Evolutionary conservation across 2,113 vertebrate species (phyloP), one percentile per base, ranked within the genome.

Genomic region (Ginglymostoma cirratum): DNA sequence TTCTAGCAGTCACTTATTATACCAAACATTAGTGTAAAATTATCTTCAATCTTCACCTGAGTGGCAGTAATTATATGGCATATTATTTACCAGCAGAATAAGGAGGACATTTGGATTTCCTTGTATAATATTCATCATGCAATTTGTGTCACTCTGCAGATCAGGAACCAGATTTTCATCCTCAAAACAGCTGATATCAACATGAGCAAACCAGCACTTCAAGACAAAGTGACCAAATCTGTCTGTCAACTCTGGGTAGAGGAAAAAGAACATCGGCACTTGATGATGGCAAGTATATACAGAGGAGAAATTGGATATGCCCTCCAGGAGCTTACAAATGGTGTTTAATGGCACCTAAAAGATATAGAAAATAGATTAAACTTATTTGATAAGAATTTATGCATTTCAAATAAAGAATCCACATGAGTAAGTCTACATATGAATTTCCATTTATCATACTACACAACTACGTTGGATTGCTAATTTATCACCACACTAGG

Each of bases 181-280:
- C 94, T 95, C 69, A 48, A 45, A 34, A 27, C 10, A 72, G 69
- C 69, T 72, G 69, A 72, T 95, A 72, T 72, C 94, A 19, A 48
- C 69, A 72, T 52, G 94, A 42, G 69, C 97, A 96, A 99, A 98
- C 98, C 99, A 99, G 90, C 98, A 97, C 0, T 98, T 98, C 92
- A 99, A 97, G 80, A 98, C 96, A 5, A 92, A 69, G 10, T 97
- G 87, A n/a, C 98, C 99, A 96, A 98, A 98, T 96, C 96, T 98
- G 70, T 98, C 98, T 95, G 98, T 97, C 85, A 99, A 97, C 94
- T 98, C 98, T 27, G 98, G 97, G 96, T 98, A 98, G 45, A 14
- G 80, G 96, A 98, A 98, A 96, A 99, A 98, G 96, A 99, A 98
- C 96, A 97, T 98, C 97, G 99, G 98, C 94, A 99, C 96, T 6